Percentiles rank a stretch among this genome's conserved stretches.
phyloP scores from a whole-genome alignment of 2,797 vertebrate species.

The Loris lydekkerianus region DNA sequence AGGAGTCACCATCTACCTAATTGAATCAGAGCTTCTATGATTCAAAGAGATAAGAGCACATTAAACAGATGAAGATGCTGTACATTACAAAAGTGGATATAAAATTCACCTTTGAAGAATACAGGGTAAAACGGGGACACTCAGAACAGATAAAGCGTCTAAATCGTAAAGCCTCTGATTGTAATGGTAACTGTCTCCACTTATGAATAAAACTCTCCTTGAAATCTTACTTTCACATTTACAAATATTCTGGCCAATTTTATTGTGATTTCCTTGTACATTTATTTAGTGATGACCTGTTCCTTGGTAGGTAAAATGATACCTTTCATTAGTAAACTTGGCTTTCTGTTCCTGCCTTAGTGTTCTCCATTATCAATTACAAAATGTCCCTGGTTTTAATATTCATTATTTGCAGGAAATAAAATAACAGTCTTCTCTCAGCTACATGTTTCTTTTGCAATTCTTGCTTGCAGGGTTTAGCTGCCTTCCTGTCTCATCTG shows the following conservation, averaged over 20 bases:
- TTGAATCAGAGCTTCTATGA: conserved; percentile 84
- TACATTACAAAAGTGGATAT: conserved; percentile 53
- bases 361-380: background rate
- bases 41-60: conserved; percentile 86
- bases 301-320: background rate
- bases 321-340: background rate
- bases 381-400: background rate
- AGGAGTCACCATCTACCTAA: conserved; percentile 84
- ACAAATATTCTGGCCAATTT: background rate
- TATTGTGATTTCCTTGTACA: background rate
- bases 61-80: conserved; percentile 87
- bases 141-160: conserved; percentile 64
- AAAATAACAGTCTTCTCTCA: background rate
- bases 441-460: background rate
- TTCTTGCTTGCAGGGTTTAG: background rate
- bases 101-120: conserved; percentile 82
- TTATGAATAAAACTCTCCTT: conserved; percentile 33
- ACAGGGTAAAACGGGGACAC: conserved; percentile 72
- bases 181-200: conserved; percentile 29
- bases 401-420: conserved; percentile 1
- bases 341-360: conserved; percentile 3
- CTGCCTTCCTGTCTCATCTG: background rate
- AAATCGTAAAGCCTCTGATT: background rate
- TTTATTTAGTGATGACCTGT: background rate
- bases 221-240: background rate